Base-by-base conservation (phyloP, 2,797 vertebrate species). In the Aplochiton taeniatus region DNA sequence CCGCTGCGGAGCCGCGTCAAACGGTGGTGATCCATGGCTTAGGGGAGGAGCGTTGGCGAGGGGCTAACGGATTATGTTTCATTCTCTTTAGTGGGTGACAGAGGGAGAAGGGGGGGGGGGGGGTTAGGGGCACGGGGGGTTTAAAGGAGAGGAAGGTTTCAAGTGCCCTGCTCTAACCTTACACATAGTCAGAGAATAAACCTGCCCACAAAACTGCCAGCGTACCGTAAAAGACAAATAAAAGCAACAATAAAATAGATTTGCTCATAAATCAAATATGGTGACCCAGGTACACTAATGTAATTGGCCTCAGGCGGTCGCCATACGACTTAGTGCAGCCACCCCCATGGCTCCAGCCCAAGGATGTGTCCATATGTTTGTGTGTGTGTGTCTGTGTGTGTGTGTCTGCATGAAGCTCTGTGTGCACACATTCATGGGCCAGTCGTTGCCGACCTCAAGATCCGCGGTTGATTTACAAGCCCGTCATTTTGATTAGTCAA, bases 211-310 rank as follows among this genome's bases (percentile, higher is more conserved):
- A 85, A 87, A 84, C 85, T 81, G 66, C 75, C 63, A 69, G 63
- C 64, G 70, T 75, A 81, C 78, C 82, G 86, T 88, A 87, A 87
- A 90, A 78, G 78, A 84, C 78, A 85, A 87, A 88, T 88, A 87
- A 87, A 90, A 84, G 73, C 76, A 79, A 81, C 74, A 77, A 79
- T 86, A 80, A 88, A 88, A 88, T 83, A 78, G 83, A 88, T 86
- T 87, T 87, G 68, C 80, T 70, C 80, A 70, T 90, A 85, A 90
- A 88, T 89, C 85, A 86, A 68, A 72, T 14, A 66, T 18, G 69
- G 70, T 82, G 86, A 86, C 72, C 72, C 63, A 73, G 78, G 77
- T 78, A 66, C 44, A 81, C 73, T 84, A 84, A 85, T 74, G 73
- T 77, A 80, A 84, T 87, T 88, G 43, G 58, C 81, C 77, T 70